These are phyloP conservation scores for Carapus acus DNA, from an alignment of 2,797 vertebrate species.

Conservation along the genomic window DNA sequence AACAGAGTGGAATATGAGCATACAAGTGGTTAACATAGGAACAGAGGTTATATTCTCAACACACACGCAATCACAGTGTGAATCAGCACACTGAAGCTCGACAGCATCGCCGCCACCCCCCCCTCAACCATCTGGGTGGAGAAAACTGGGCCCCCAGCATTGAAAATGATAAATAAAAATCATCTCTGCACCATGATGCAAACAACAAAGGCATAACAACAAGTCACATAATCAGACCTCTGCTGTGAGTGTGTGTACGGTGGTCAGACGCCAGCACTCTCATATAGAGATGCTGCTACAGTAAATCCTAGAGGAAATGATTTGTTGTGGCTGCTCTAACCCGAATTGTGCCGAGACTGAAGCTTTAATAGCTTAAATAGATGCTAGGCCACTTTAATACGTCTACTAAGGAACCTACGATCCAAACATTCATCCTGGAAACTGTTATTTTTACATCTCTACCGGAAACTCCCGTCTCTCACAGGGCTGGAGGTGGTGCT, in stretches of 20 bases:
- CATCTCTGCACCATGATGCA: slow-evolving; percentile 51
- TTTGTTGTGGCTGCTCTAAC: slow-evolving; percentile 5
- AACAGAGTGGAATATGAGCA: slow-evolving; percentile 81
- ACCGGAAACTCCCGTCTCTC: slow-evolving; percentile 19
- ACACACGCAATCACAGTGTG: slow-evolving; percentile 46
- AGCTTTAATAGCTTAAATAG: slow-evolving; percentile 18
- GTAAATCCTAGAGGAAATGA: not conserved
- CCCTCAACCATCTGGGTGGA: slow-evolving; percentile 11
- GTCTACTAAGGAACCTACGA: slow-evolving; percentile 37
- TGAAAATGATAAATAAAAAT: slow-evolving; percentile 64
- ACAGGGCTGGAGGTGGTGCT: too few relatives aligned
- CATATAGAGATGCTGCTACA: slow-evolving; percentile 7
- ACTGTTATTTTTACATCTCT: not conserved
- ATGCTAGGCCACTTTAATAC: slow-evolving; percentile 51
- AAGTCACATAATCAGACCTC: slow-evolving; percentile 56
- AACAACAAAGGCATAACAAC: slow-evolving; percentile 51
- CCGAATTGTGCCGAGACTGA: slow-evolving; percentile 6
- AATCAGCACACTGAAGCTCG: slow-evolving; percentile 19
- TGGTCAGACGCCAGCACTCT: not conserved
- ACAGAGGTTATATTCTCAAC: slow-evolving; percentile 70
- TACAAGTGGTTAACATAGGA: slow-evolving; percentile 87
- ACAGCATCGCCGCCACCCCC: too few relatives aligned
- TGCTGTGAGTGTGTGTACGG: slow-evolving; percentile 19
- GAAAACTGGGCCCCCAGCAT: slow-evolving; percentile 35
- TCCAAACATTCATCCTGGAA: slow-evolving; percentile 1